Evolutionary conservation across 2,888 invertebrate genomes (phyloP).

Genomic region (Agapostemon virescens): DNA sequence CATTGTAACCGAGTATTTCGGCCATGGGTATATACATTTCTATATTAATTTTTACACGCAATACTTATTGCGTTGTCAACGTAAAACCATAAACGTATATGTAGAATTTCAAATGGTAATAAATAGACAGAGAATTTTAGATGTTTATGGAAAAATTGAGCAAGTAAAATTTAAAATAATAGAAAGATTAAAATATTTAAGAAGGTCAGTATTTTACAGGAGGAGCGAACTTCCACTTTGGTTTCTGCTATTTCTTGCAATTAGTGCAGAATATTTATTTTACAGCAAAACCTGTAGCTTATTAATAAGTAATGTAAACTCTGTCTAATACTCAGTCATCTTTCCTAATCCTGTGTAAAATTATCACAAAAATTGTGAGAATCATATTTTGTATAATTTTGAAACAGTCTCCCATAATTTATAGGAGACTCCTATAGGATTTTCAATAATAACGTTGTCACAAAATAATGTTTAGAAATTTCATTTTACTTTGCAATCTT

Average conservation of each 20-base stretch:
- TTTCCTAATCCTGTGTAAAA: background rate
- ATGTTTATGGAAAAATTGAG: too few species aligned
- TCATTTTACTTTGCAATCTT: too few species aligned
- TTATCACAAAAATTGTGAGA: background rate
- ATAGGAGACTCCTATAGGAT: background rate
- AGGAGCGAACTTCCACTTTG: background rate
- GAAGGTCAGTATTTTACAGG: background rate
- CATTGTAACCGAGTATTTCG: background rate
- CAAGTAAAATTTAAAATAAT: background rate
- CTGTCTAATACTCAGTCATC: background rate
- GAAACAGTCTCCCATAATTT: background rate
- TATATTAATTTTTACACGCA: background rate
- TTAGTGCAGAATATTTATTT: background rate
- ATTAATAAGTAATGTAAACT: too few species aligned
- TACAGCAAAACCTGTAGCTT: background rate
- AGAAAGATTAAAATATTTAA: background rate
- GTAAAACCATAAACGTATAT: too few species aligned
- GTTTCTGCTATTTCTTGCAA: background rate
- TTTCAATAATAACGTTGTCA: too few species aligned
- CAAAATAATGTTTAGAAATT: too few species aligned
- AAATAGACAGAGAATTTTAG: too few species aligned
- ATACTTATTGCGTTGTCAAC: too few species aligned
- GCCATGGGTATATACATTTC: background rate
- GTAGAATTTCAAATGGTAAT: too few species aligned
- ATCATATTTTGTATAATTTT: background rate